A percentile compares a stretch with the other conserved stretches of the same genome.
phyloP scores from a whole-genome alignment of 2,113 vertebrate species.

The Megaceryle torquata region DNA sequence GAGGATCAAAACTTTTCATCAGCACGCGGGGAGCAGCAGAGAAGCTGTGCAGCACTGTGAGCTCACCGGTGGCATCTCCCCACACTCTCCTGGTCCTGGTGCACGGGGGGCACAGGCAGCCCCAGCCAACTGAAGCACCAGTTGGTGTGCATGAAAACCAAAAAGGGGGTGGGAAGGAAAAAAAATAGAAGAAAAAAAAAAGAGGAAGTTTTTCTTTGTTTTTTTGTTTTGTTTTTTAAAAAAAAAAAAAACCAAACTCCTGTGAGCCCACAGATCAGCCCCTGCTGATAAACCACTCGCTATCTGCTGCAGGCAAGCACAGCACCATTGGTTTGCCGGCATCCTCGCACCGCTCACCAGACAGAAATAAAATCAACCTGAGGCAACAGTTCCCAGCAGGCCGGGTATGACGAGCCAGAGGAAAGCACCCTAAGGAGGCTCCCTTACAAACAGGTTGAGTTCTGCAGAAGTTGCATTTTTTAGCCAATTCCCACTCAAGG shows the following conservation, averaged over 20 bases:
- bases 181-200: not conserved
- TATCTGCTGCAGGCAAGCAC: conserved; percentile 47
- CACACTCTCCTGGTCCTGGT: not conserved
- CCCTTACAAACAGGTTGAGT: not conserved
- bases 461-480: not conserved
- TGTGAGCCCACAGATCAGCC: conserved; percentile 46
- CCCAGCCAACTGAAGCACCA: not conserved
- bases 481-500: not conserved
- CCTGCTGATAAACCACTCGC: not conserved
- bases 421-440: not conserved
- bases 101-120: not conserved
- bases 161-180: not conserved
- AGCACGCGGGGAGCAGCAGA: not conserved
- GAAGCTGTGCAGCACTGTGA: accelerated
- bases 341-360: accelerated
- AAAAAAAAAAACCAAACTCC: not conserved
- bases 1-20: not conserved
- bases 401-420: not conserved
- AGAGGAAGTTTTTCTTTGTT: not conserved
- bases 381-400: not conserved
- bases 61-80: not conserved
- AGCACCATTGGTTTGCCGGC: not conserved
- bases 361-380: not conserved
- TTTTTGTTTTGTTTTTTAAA: not conserved
- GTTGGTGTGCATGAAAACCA: not conserved